Percentiles rank a stretch among this genome's conserved stretches.
phyloP scores from a whole-genome alignment of 2,113 vertebrate species.

The Plecturocebus donacophilus region DNA sequence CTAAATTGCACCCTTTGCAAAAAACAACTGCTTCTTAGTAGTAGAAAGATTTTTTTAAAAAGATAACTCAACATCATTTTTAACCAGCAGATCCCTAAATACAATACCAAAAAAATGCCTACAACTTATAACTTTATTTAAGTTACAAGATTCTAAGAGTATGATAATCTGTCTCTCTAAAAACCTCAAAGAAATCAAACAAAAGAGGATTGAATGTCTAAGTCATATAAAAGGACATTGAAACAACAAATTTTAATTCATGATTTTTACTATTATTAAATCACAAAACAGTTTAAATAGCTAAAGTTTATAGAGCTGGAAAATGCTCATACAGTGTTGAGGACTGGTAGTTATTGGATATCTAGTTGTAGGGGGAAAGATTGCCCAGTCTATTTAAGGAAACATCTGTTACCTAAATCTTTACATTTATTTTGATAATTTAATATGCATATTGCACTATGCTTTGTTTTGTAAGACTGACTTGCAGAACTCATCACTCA shows the following conservation, averaged over 20 bases:
- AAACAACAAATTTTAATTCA: constrained; percentile 44
- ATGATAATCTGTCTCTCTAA: constrained; percentile 47
- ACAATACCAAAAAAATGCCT: constrained; percentile 69
- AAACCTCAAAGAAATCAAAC: constrained; percentile 27
- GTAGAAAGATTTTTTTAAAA: constrained; percentile 70
- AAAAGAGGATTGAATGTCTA: constrained; percentile 39
- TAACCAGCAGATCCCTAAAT: constrained; percentile 73
- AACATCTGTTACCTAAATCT: neutral
- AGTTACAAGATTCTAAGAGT: neutral
- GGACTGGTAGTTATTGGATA: neutral
- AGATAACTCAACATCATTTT: constrained; percentile 64
- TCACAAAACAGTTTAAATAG: neutral
- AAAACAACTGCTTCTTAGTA: constrained; percentile 43
- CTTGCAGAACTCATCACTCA: neutral
- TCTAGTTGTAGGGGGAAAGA: neutral
- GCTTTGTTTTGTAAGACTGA: neutral
- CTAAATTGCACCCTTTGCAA: constrained; percentile 61
- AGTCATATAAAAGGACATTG: neutral
- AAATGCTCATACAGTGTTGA: neutral
- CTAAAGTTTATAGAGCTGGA: neutral
- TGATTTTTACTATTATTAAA: constrained; percentile 33
- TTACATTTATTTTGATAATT: constrained; percentile 43
- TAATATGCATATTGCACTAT: neutral
- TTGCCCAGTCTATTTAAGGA: neutral
- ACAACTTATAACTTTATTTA: constrained; percentile 70